A percentile compares a stretch with the other conserved stretches of the same genome.
Conservation (phyloP, 2,113 vertebrate genomes). For the Neolamprologus hecqui region DNA sequence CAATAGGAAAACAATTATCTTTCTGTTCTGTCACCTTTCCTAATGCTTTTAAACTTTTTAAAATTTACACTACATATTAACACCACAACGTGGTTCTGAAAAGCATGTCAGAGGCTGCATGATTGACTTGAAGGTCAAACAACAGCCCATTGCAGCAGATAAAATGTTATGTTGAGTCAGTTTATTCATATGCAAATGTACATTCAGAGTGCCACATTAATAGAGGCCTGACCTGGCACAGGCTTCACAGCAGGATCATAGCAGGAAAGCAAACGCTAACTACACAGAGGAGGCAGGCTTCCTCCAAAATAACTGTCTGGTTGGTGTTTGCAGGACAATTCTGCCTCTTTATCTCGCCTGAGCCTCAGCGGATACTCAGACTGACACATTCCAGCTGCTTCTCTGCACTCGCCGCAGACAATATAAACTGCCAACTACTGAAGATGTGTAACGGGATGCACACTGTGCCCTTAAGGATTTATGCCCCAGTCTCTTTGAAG, state of each 20-base stretch:
- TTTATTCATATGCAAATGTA: slow-evolving; percentile 31
- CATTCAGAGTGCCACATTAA: neutral
- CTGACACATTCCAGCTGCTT: slow-evolving; percentile 42
- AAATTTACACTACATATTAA: neutral
- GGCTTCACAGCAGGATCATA: neutral
- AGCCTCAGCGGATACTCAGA: slow-evolving; percentile 15
- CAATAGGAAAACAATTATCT: neutral
- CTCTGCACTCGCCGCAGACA: slow-evolving; percentile 4
- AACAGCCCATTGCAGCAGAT: neutral
- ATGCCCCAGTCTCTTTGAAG: slow-evolving; percentile 44
- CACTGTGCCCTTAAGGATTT: slow-evolving; percentile 45
- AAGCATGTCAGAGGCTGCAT: neutral
- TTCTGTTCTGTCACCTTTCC: neutral
- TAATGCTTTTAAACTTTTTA: neutral
- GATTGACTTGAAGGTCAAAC: neutral
- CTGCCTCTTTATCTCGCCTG: slow-evolving; percentile 3
- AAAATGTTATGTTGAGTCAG: neutral
- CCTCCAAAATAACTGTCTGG: slow-evolving; percentile 9
- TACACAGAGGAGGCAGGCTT: neutral
- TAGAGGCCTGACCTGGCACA: neutral
- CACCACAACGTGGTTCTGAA: neutral
- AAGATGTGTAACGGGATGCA: slow-evolving; percentile 18
- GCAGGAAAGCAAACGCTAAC: slow-evolving; percentile 8
- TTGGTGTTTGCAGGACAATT: slow-evolving; percentile 5
- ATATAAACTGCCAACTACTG: slow-evolving; percentile 30